Base-by-base conservation (phyloP, 2,113 vertebrate genomes). In the Stercorarius parasiticus region DNA sequence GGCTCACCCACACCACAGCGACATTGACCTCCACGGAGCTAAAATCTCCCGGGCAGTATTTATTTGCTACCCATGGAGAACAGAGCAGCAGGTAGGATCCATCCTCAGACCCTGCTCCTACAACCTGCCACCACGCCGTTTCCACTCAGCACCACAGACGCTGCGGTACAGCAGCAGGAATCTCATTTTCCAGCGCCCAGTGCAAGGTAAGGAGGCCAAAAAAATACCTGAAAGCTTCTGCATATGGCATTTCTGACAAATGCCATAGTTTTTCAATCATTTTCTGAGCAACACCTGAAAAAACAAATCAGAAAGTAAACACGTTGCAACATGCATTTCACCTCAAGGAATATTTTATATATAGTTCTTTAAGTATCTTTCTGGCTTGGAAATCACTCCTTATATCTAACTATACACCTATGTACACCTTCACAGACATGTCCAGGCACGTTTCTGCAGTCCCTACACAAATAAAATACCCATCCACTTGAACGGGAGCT, bases 391-490 rank as follows among this genome's bases (percentile, higher is more conserved):
- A 66, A 58, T 87, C 13, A 14, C 18, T 77, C 13, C 40, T 74
- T 69, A 15, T 50, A 71, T 70, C 59, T 93, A 87, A 66, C 78
- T 82, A 15, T 76, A 95, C 62, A 95, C 5, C 66, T 97, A 97
- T 82, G 70, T 87, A 95, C 86, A 95, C 66, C 53, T 58, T 47
- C 94, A 82, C 43, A 87, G 73, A 78, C 52, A 53, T 4, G 3
- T n/a, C 81, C 49, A 62, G 61, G 93, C 29, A 89, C 85, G 73
- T 79, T 94, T 94, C 72, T 72, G 30, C 65, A 95, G 83, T 65
- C 66, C 73, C 81, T 65, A 34, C 49, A 84, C 70, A 93, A 95
- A 94, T 45, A 84, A 93, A 94, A 71, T 5, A 59, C 55, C 72
- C 67, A 82, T 64, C 66, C 62, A 12, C 15, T 40, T 22, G 8